Evolutionary conservation across 1,140 invertebrate species (phyloP).

Genomic region (Caenorhabditis briggsae): DNA sequence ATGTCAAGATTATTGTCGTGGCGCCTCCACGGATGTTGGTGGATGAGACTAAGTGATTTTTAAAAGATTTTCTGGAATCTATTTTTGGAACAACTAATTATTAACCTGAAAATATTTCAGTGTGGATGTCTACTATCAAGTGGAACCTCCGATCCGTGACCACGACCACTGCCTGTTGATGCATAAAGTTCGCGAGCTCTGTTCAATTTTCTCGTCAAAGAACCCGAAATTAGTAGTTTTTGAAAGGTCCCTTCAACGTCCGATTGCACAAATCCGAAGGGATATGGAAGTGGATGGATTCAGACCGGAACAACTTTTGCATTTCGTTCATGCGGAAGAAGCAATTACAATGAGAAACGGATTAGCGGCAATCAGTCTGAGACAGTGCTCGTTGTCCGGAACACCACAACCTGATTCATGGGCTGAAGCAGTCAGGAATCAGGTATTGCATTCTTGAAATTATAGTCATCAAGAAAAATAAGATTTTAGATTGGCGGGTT

Average conservation of each 20-base stretch:
- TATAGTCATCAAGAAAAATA: background rate
- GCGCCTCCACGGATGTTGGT: constrained; percentile 57
- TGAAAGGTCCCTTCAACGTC: constrained; percentile 50
- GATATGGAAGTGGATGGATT: constrained; percentile 60
- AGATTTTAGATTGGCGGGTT: constrained; percentile 57
- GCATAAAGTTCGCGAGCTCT: constrained; percentile 59
- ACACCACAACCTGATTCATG: constrained; percentile 58
- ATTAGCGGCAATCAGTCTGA: constrained; percentile 51
- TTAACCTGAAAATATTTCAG: background rate
- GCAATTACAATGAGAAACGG: constrained; percentile 58
- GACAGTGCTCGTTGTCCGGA: constrained; percentile 62
- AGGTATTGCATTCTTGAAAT: background rate
- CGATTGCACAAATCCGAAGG: constrained; percentile 62
- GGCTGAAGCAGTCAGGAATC: constrained; percentile 56
- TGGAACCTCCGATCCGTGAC: constrained; percentile 49
- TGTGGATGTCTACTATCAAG: constrained; percentile 61
- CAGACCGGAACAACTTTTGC: constrained; percentile 48
- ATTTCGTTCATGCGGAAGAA: constrained; percentile 40
- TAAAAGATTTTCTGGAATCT: no score
- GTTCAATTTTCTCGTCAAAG: constrained; percentile 58
- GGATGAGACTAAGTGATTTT: constrained; percentile 57
- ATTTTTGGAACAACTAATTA: no score
- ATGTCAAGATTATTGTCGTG: constrained; percentile 56
- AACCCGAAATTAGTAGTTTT: constrained; percentile 53
- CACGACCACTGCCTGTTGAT: constrained; percentile 39